Conservation (phyloP, 2,113 vertebrate species). For the Illadopsis cleaveri region DNA sequence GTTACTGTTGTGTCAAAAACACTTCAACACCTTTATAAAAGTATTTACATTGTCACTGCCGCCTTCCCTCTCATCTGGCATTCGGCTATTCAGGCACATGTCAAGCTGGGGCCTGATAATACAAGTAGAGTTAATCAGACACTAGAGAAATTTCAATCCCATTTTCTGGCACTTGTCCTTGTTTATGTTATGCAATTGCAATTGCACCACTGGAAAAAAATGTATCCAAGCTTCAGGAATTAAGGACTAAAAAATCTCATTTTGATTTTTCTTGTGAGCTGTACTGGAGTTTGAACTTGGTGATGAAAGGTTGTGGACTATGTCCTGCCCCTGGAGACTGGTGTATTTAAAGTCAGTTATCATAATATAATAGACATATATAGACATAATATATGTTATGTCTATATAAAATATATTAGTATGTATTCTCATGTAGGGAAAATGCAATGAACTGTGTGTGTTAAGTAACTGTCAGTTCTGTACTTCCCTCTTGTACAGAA, state of each 20-base stretch:
- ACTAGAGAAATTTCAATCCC: not conserved
- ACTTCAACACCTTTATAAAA: slow-evolving; percentile 11
- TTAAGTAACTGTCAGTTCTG: not conserved
- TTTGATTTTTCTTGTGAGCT: not conserved
- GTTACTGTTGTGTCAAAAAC: not conserved
- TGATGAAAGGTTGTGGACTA: not conserved
- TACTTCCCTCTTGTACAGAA: not conserved
- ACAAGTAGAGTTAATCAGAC: slow-evolving; percentile 28
- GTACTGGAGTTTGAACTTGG: not conserved
- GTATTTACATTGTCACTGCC: not conserved
- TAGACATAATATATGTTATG: not conserved
- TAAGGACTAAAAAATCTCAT: not conserved
- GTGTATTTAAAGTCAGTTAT: not conserved
- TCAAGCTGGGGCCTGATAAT: slow-evolving; percentile 49
- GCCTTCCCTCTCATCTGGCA: slow-evolving; percentile 5
- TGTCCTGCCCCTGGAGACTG: not conserved
- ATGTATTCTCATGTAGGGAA: not conserved
- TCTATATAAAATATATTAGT: not conserved
- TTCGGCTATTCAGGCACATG: not conserved
- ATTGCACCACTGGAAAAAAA: slow-evolving; percentile 21
- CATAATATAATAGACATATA: not conserved
- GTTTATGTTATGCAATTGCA: slow-evolving; percentile 29
- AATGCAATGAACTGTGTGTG: not conserved
- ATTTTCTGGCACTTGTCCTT: not conserved
- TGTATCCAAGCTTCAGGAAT: not conserved